These are phyloP conservation scores for Synanthedon tipuliformis DNA, from an alignment of 2,888 invertebrate species.

Conservation along the genomic window DNA sequence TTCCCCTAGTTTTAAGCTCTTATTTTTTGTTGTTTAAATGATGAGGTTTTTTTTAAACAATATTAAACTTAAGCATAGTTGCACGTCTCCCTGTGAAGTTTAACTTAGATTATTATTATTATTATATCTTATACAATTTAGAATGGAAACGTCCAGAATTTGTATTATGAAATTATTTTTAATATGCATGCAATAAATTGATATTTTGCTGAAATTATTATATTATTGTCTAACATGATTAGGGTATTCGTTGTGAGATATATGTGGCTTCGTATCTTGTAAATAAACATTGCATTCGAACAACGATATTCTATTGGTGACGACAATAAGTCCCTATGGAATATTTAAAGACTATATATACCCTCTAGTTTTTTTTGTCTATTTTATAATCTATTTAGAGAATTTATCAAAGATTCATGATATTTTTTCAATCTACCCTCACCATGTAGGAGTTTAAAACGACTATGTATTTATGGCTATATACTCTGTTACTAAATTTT, in stretches of 20 bases:
- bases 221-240: slow-evolving; percentile 43
- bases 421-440: no score
- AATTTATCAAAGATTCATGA: no score
- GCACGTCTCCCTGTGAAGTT: slow-evolving; percentile 26
- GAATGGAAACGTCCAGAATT: slow-evolving; percentile 46
- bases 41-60: slow-evolving; percentile 32
- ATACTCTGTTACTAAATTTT: no score
- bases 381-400: no score
- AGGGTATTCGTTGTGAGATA: slow-evolving; percentile 39
- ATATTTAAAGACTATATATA: no score
- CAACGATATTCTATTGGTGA: background rate
- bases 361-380: no score
- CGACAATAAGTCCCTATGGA: no score
- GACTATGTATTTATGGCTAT: no score
- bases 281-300: slow-evolving; percentile 1
- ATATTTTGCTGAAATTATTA: slow-evolving; percentile 56
- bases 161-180: slow-evolving; percentile 49
- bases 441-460: no score
- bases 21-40: slow-evolving; percentile 46
- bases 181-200: slow-evolving; percentile 64
- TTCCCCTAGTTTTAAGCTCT: slow-evolving; percentile 48
- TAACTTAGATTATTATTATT: background rate
- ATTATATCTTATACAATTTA: background rate
- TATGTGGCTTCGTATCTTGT: background rate
- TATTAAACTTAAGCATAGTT: slow-evolving; percentile 19